These are phyloP conservation scores for Lasioglossum leucozonium DNA, from an alignment of 2,888 invertebrate genomes.

Conservation along the genomic window DNA sequence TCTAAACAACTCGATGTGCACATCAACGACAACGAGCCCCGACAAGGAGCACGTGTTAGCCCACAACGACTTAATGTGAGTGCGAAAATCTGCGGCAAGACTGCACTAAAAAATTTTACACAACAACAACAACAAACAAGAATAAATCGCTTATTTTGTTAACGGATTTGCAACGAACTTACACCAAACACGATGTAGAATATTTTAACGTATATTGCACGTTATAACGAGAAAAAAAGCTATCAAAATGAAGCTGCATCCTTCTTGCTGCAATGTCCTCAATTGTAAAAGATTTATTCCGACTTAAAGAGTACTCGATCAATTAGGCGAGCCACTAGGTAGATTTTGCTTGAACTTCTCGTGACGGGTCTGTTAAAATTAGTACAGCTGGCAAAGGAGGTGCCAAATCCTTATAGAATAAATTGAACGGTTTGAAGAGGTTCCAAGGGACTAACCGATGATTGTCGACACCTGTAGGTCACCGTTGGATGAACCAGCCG, in stretches of 20 bases:
- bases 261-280: neutral
- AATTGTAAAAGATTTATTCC: too few species aligned
- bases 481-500: conserved; percentile 83
- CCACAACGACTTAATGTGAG: conserved; percentile 83
- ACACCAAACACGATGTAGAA: too few species aligned
- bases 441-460: neutral
- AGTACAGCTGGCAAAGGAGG: neutral
- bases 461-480: conserved; percentile 74
- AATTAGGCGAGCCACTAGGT: neutral
- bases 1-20: conserved; percentile 84
- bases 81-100: conserved; percentile 25
- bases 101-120: too few species aligned
- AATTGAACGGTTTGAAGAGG: neutral
- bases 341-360: neutral
- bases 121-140: too few species aligned
- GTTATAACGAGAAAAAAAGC: too few species aligned
- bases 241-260: too few species aligned
- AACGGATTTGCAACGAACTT: too few species aligned
- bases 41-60: conserved; percentile 83
- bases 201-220: too few species aligned
- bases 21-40: conserved; percentile 84
- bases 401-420: neutral
- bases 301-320: neutral
- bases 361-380: neutral
- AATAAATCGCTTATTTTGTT: too few species aligned